Base-by-base conservation (phyloP, 2,888 invertebrate species). In the Plebejus melissa region DNA sequence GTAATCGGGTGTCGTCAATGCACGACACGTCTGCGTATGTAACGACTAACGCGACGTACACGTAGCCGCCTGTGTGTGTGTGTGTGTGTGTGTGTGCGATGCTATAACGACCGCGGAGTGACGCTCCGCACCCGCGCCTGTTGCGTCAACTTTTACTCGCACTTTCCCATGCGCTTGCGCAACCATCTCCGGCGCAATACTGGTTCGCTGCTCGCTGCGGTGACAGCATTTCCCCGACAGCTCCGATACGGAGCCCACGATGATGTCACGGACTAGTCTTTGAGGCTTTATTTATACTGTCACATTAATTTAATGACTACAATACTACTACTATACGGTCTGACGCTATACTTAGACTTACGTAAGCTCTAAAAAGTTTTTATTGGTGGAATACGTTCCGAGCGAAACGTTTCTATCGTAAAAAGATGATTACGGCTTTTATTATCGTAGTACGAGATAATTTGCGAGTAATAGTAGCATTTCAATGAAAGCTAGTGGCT, bases 141-240 rank as follows among this genome's bases (percentile, higher is more conserved):
- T 93, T 93, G 93, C 93, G 91, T 93, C 93, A 92, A 93, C 93
- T 93, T 93, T 93, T 93, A 93, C 93, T 93, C 88, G 90, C 93
- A 93, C 93, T 93, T 93, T 93, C 93, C 90, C 90, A 88, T 86
- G 87, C 87, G 85, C 91, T 93, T 93, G 91, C 93, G 93, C 93
- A 93, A 93, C 89, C 80, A 77, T 74, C 82, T 83, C 81, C 65
- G 65, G 65, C 65, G 79, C 89, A 87, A 88, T 89, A 90, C 91
- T 88, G 87, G 90, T 90, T 88, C 87, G 87, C 81, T 85, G 85
- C 85, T 85, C 84, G 81, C 79, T 54, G 50, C 82, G 82, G 85
- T 85, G 85, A 88, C 87, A 86, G 86, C 87, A 87, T 89, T 88
- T 87, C 86, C 83, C 54, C 54, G 54, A 54, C 54, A 54, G 54